phyloP scores from a whole-genome alignment of 2,888 invertebrate species.

The Mycogona germanica region DNA sequence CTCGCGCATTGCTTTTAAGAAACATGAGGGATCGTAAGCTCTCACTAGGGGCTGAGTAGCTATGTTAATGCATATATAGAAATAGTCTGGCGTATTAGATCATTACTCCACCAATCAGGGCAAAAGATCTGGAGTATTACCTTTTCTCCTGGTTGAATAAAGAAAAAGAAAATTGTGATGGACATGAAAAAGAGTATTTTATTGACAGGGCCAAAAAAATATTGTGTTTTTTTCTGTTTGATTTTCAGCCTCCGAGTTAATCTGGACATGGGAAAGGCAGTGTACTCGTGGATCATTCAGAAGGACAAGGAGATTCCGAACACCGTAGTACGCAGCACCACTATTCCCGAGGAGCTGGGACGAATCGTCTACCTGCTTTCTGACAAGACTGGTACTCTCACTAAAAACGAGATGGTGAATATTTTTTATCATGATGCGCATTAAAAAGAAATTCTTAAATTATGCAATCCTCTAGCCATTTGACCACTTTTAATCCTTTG shows the following conservation, averaged over 20 bases:
- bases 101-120: no score
- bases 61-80: no score
- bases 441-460: background rate
- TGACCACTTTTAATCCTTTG: background rate
- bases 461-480: background rate
- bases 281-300: slow-evolving; percentile 94
- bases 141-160: no score
- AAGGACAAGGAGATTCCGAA: slow-evolving; percentile 84
- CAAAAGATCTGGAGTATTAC: slow-evolving; percentile 7
- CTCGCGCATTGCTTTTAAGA: no score
- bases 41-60: no score
- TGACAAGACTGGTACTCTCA: slow-evolving; percentile 97
- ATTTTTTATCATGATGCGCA: background rate
- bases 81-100: no score
- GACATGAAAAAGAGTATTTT: background rate
- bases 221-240: background rate
- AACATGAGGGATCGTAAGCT: no score
- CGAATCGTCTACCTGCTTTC: slow-evolving; percentile 91
- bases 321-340: slow-evolving; percentile 92
- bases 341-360: slow-evolving; percentile 96
- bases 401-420: slow-evolving; percentile 89
- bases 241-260: slow-evolving; percentile 79
- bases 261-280: slow-evolving; percentile 96
- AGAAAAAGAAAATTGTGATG: no score
- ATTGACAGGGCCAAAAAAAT: no score